Evolutionary conservation across 1,140 invertebrate genomes (phyloP), one percentile per base, ranked within the genome.

Genomic region (Pogonomyrmex barbatus): DNA sequence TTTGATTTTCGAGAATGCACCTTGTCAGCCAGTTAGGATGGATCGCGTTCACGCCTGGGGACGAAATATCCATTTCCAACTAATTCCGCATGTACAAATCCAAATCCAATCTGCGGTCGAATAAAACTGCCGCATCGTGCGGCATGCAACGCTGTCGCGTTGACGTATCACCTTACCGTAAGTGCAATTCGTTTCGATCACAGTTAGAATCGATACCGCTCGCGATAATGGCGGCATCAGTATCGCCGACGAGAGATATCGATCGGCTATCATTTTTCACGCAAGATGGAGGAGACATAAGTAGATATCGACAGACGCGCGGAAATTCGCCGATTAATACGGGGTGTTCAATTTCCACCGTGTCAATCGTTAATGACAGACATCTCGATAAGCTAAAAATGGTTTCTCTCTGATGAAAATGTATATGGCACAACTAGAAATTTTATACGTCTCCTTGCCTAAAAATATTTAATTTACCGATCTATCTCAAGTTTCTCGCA

Each of bases 51-150:
- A 42, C 75, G 58, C 62, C 68, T 10, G 17, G 42, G 50, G 36
- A 85, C 56, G 47, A 78, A 78, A 78, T 70, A 82, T 75, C 68
- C 79, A 83, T 86, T 70, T 54, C 52, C 45, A 82, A 83, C 77
- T 86, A 86, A 86, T 86, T 86, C 65, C 78, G 36, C 67, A 60
- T 83, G 77, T 83, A 71, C 47, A 84, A 87, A 87, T 87, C 68
- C 85, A 84, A 87, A 87, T 87, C 68, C 85, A 84, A 87, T 87
- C 68, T 84, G 47, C 50, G 67, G 56, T 39, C 85, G 56, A 83
- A 87, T 83, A 84, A 83, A 83, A 84, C 79, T 50, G 54, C 68
- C 52, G 56, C 42, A 24, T 24, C 52, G 39, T 30, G 54, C 68
- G 17, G 54, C 68, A 47, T 58, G 12, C 36, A 5, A 9, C 56